Evolutionary conservation across 2,113 vertebrate species (phyloP), one percentile per base, ranked within the genome.

Genomic region (Glareola pratincola): DNA sequence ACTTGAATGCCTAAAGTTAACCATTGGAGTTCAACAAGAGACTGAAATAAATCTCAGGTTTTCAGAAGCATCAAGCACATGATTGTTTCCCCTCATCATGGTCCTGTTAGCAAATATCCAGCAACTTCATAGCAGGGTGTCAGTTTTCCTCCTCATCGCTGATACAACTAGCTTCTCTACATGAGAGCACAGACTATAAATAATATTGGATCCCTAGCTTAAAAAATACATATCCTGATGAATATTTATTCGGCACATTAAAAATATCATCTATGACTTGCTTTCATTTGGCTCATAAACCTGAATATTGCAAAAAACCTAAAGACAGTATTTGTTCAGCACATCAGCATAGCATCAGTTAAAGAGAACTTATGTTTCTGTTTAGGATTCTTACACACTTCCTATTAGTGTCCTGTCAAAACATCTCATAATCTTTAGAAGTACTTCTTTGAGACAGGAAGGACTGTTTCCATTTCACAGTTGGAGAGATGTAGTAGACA

Each of bases 181-280:
- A 72, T 87, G 77, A 96, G 96, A 93, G 63, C 24, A 79, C 62
- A 73, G 50, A 41, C 76, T 87, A 73, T 73, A 90, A 91, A 85
- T 92, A 89, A 89, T 85, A 87, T 36, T 94, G 78, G 82, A 51
- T 90, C 73, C 95, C 92, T 78, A 90, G 75, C 60, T 93, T 94
- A 88, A 91, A 92, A 97, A 95, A 96, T 79, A 64, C 74, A 80
- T 92, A 68, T 92, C 51, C 78, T 85, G 74, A 68, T 92, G 91
- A 94, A 95, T 95, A 96, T 93, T 92, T 96, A 96, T 94, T 89
- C 69, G 82, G 62, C 86, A 94, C 72, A 78, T 95, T 89, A 90
- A 85, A 92, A 93, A 84, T 84, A 92, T 81, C 82, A 76, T 51
- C 85, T 37, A n/a, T 88, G 80, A 75, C 75, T 86, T 56, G 43